Base-by-base conservation (phyloP, 2,113 vertebrate genomes). In the Podiceps cristatus region DNA sequence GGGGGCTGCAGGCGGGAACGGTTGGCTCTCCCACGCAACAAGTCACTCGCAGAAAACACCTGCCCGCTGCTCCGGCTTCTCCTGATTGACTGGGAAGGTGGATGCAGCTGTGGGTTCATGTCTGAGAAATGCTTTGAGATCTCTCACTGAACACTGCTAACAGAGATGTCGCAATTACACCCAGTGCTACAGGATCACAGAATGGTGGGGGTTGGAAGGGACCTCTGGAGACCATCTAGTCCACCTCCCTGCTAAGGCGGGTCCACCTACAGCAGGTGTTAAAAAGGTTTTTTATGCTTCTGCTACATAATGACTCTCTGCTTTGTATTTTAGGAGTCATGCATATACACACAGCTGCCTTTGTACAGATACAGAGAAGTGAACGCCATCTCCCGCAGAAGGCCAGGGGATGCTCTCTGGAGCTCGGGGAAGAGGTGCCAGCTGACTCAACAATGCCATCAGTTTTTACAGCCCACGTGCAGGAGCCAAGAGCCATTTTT, bases 71-170 rank as follows among this genome's bases (percentile, higher is more conserved):
- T 40, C 80, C 7, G 27, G 31, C 52, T 42, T 44, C 60, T 59
- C 42, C 77, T 4, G 1, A 1, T 10, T 29, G 18, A 6, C 60
- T 3, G 5, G 60, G 72, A 18, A 47, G 35, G 19, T 2, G 17
- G 0, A 8, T 1, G 7, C 8, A n/a, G 49, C 60, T 49, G 7
- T 1, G 40, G 71, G 45, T 6, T 52, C 13, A 2, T 2, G 18
- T 14, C 3, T 29, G 35, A 22, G 27, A 68, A 52, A 27, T 1
- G 14, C 60, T 68, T 27, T 19, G 72, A 27, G 53, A 60, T 37
- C 59, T 42, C 62, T 66, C 42, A 15, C n/a, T 22, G 7, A 63
- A 31, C 31, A 7, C 49, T 20, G 20, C 69, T 27, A n/a, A 27
- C 55, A 28, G 67, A 24, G 59, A n/a, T 11, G 12, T 8, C 52